phyloP scores from a whole-genome alignment of 2,797 vertebrate species.

The Acanthis flammea region DNA sequence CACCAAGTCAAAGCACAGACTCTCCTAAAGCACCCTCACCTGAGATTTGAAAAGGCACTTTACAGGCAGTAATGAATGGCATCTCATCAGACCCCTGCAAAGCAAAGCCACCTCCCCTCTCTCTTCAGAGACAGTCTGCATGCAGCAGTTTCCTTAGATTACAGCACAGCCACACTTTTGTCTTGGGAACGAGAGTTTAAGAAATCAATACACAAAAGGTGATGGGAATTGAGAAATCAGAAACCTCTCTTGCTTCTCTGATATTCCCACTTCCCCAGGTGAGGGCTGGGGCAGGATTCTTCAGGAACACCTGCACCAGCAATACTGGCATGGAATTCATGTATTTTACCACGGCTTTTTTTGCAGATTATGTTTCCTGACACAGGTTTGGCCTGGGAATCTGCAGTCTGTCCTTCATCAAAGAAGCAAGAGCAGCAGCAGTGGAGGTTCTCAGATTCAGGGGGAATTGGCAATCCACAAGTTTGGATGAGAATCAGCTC shows the following conservation, averaged over 20 bases:
- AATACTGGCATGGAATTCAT: background rate
- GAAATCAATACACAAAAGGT: background rate
- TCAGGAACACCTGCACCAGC: background rate
- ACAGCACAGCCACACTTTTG: background rate
- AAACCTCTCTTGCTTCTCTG: background rate
- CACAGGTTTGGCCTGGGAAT: background rate
- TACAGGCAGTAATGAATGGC: background rate
- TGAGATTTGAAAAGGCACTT: background rate
- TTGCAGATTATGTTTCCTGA: background rate
- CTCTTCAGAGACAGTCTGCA: accelerated
- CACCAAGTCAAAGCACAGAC: background rate
- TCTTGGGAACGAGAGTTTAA: background rate
- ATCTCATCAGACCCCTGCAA: background rate
- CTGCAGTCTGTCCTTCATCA: background rate
- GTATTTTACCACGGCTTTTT: background rate
- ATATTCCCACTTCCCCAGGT: background rate
- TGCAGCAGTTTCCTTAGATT: background rate
- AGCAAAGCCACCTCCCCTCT: background rate
- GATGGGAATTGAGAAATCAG: background rate
- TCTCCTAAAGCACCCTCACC: background rate
- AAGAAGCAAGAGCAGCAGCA: background rate
- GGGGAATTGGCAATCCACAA: background rate
- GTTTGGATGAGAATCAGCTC: background rate
- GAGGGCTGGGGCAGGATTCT: background rate
- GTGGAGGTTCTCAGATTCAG: background rate